Evolutionary conservation across 1,140 invertebrate species (phyloP).

Genomic region (Agrypnia vestita): DNA sequence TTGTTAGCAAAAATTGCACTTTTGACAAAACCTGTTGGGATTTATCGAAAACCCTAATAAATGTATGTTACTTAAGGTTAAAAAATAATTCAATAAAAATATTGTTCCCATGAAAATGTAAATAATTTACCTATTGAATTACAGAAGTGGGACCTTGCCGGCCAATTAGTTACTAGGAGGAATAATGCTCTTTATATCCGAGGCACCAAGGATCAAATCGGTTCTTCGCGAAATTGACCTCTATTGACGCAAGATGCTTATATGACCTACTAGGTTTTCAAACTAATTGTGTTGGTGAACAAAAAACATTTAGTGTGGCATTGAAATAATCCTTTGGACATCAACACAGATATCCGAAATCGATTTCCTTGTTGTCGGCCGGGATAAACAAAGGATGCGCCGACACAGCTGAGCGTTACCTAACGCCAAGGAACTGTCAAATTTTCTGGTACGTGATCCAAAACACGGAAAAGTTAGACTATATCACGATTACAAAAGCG

Average conservation of each 20-base stretch:
- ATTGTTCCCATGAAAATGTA: too few species aligned
- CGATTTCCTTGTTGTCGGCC: neutral
- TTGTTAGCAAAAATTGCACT: conserved; percentile 16
- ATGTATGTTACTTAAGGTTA: too few species aligned
- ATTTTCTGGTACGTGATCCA: conserved; percentile 17
- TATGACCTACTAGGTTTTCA: neutral
- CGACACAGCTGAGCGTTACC: conserved; percentile 35
- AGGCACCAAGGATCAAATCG: neutral
- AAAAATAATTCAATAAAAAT: too few species aligned
- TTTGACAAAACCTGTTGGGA: neutral
- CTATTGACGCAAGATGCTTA: neutral
- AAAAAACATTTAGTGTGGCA: too few species aligned
- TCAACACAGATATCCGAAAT: too few species aligned
- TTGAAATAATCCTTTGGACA: too few species aligned
- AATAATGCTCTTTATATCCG: neutral
- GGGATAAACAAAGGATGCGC: conserved; percentile 33
- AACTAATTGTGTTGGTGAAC: neutral
- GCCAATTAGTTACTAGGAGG: neutral
- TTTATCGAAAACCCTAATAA: too few species aligned
- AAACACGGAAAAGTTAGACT: neutral
- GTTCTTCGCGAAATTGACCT: neutral
- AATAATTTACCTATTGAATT: neutral
- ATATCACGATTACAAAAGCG: too few species aligned
- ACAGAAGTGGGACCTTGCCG: neutral
- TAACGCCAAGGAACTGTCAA: conserved; percentile 28